A percentile compares a stretch with the other conserved stretches of the same genome.
Evolutionary conservation across 2,888 invertebrate genomes (phyloP).

Genomic region (Lithosia quadra): DNA sequence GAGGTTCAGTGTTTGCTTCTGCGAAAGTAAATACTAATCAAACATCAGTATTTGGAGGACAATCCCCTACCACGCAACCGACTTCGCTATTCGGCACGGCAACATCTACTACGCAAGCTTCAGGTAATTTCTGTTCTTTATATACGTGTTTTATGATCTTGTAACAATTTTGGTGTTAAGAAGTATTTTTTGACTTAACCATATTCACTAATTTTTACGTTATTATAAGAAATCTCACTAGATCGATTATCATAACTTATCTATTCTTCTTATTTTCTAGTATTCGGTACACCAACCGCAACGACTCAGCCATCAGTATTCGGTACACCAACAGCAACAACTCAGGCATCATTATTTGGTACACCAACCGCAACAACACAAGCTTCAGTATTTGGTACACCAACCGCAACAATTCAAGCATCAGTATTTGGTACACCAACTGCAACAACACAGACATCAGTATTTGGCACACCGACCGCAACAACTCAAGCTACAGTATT

Average conservation of each 20-base stretch:
- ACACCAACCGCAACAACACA: slow-evolving; percentile 45
- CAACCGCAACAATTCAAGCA: slow-evolving; percentile 45
- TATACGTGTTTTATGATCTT: neutral
- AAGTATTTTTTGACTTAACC: neutral
- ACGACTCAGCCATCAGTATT: slow-evolving; percentile 59
- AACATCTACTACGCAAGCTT: slow-evolving; percentile 40
- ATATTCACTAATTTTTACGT: neutral
- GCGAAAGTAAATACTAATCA: slow-evolving; percentile 23
- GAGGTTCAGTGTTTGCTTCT: slow-evolving; percentile 25
- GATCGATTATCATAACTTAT: neutral
- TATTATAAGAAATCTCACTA: neutral
- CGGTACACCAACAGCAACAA: slow-evolving; percentile 38
- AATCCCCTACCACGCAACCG: slow-evolving; percentile 33
- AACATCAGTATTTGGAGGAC: slow-evolving; percentile 29
- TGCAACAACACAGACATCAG: slow-evolving; percentile 44
- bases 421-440: slow-evolving; percentile 52
- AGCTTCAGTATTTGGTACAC: slow-evolving; percentile 57
- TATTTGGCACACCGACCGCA: slow-evolving; percentile 50
- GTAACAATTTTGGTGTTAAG: neutral
- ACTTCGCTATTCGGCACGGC: slow-evolving; percentile 47
- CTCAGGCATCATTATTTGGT: slow-evolving; percentile 40
- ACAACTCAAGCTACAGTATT: slow-evolving; percentile 8
- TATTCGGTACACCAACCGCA: slow-evolving; percentile 33
- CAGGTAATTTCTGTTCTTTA: slow-evolving; percentile 8
- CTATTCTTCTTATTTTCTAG: slow-evolving; percentile 23